phyloP scores from a whole-genome alignment of 2,113 vertebrate genomes.

The Tyrannus savana region DNA sequence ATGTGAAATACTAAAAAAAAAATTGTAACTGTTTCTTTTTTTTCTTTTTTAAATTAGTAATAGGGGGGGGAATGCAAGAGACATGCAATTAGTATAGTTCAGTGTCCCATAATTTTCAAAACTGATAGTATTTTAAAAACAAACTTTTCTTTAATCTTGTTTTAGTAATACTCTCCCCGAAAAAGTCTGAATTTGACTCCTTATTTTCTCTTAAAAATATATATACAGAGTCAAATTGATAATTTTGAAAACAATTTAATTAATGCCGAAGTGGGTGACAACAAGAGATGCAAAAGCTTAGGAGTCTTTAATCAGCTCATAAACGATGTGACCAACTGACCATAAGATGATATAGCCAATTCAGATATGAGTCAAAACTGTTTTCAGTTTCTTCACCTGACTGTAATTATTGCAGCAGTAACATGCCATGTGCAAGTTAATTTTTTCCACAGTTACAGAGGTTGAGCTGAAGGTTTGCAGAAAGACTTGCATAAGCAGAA shows the following conservation, averaged over 20 bases:
- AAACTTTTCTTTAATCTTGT: background rate
- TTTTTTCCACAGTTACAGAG: background rate
- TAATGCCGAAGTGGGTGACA: accelerated
- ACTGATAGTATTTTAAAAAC: background rate
- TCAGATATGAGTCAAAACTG: background rate
- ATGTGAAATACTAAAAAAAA: background rate
- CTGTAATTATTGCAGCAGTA: background rate
- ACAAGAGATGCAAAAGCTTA: background rate
- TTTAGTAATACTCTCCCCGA: background rate
- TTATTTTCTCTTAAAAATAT: background rate
- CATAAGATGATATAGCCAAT: background rate
- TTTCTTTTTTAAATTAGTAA: background rate
- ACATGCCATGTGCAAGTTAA: background rate
- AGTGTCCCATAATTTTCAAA: background rate
- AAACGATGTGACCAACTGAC: background rate
- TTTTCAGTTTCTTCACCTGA: background rate
- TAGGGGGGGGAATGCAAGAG: background rate
- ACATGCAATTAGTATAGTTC: background rate
- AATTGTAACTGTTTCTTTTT: background rate
- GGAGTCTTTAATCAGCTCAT: background rate
- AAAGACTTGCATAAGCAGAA: background rate
- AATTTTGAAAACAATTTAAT: background rate
- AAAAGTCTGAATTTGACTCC: background rate
- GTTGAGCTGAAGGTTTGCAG: background rate
- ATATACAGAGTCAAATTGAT: background rate